phyloP scores from a whole-genome alignment of 2,797 vertebrate species.

The Discoglossus pictus region DNA sequence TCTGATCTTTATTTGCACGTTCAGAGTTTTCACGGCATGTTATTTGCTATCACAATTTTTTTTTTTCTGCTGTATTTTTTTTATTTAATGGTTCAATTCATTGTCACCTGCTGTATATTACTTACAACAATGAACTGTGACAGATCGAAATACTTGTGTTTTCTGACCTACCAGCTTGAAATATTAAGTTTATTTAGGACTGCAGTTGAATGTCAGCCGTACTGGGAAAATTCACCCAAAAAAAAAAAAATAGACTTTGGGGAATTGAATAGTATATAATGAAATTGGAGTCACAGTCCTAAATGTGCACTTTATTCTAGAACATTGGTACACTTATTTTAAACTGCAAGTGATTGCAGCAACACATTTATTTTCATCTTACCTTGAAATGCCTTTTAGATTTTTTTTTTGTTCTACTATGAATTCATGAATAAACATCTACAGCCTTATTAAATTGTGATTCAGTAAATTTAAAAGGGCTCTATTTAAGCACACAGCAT shows the following conservation, averaged over 20 bases:
- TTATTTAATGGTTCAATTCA: slow-evolving; percentile 1
- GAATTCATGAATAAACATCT: no score
- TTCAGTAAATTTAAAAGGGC: no score
- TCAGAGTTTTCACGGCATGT: neutral
- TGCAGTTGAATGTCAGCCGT: neutral
- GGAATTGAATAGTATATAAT: slow-evolving; percentile 30
- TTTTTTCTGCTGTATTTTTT: neutral
- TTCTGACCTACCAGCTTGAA: slow-evolving; percentile 10
- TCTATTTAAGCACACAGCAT: no score
- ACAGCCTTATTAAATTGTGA: no score
- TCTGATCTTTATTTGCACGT: neutral
- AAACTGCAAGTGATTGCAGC: slow-evolving; percentile 1
- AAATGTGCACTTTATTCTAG: slow-evolving; percentile 4
- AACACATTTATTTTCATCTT: slow-evolving; percentile 8
- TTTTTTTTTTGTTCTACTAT: neutral
- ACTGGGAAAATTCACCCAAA: neutral
- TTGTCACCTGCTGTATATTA: slow-evolving; percentile 5
- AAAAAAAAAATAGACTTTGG: slow-evolving; percentile 3
- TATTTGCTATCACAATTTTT: rapidly evolving
- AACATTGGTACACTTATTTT: slow-evolving; percentile 4
- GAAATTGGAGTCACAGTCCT: slow-evolving; percentile 1
- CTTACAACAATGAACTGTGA: slow-evolving; percentile 9
- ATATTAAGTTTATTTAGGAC: neutral
- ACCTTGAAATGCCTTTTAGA: slow-evolving; percentile 10
- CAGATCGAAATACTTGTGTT: neutral